phyloP scores from a whole-genome alignment of 1,140 invertebrate genomes.

The Chironomus tepperi region DNA sequence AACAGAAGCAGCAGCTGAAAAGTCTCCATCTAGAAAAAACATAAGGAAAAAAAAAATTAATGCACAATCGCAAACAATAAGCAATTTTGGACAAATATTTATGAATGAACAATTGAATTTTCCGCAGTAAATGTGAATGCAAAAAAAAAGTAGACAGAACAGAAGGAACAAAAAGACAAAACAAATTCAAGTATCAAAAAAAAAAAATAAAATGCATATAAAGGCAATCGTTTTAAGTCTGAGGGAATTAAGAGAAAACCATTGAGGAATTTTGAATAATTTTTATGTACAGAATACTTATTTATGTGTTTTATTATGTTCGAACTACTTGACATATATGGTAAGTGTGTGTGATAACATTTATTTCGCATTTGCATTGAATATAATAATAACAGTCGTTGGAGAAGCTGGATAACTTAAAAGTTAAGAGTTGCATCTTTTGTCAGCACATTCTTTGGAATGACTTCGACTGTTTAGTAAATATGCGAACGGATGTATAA shows the following conservation, averaged over 20 bases:
- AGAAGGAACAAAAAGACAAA: background rate
- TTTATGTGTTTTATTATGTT: slow-evolving; percentile 24
- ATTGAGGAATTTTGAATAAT: slow-evolving; percentile 23
- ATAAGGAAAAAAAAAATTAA: background rate
- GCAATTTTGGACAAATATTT: slow-evolving; percentile 22
- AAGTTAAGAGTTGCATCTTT: background rate
- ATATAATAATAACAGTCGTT: background rate
- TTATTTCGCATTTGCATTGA: slow-evolving; percentile 22
- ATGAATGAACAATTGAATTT: slow-evolving; percentile 21
- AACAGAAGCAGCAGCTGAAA: background rate
- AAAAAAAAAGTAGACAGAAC: background rate
- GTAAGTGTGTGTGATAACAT: slow-evolving; percentile 23
- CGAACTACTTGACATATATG: slow-evolving; percentile 16
- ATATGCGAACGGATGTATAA: too few relatives aligned
- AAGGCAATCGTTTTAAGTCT: background rate
- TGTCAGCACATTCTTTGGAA: background rate
- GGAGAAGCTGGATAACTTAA: background rate
- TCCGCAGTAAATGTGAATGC: background rate
- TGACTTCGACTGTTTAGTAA: background rate
- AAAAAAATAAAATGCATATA: too few relatives aligned
- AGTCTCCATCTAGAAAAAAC: background rate
- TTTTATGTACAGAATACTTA: slow-evolving; percentile 5
- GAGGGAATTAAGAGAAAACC: slow-evolving; percentile 18
- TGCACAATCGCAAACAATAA: slow-evolving; percentile 18
- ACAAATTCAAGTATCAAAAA: background rate